phyloP scores from a whole-genome alignment of 2,797 vertebrate genomes.

The Hapalemur alaotrensis region DNA sequence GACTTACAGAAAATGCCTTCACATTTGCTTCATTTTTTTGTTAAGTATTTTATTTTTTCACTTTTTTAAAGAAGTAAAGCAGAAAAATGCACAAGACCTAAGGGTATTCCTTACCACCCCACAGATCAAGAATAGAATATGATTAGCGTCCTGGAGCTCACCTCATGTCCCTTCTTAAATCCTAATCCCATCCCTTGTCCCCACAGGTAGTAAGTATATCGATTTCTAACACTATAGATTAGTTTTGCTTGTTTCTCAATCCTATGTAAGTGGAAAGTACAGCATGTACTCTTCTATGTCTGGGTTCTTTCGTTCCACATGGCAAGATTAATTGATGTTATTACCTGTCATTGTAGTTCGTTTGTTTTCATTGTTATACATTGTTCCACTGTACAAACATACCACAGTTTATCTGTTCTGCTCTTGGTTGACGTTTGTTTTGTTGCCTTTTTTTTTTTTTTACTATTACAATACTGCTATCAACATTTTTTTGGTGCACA shows the following conservation, averaged over 20 bases:
- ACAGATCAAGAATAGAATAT: not conserved
- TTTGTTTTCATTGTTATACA: not conserved
- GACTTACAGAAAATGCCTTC: not conserved
- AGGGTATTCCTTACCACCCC: not conserved
- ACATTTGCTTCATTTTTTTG: conserved; percentile 10
- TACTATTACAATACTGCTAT: not conserved
- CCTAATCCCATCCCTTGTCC: not conserved
- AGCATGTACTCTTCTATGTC: not conserved
- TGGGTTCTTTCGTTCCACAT: not conserved
- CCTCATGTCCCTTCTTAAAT: not conserved
- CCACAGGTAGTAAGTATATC: not conserved
- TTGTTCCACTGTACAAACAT: not conserved
- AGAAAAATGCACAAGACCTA: not conserved
- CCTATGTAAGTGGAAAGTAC: not conserved
- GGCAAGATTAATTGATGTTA: not conserved
- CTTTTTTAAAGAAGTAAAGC: not conserved
- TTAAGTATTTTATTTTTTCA: conserved; percentile 17
- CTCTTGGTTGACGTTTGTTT: not conserved
- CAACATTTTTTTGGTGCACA: not conserved
- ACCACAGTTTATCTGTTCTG: not conserved
- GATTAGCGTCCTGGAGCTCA: not conserved
- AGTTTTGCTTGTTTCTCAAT: not conserved
- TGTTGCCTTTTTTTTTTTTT: not conserved
- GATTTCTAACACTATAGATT: not conserved
- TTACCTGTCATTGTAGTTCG: not conserved